phyloP scores from a whole-genome alignment of 2,888 invertebrate genomes.

The Trypoxylon attenuatum region DNA sequence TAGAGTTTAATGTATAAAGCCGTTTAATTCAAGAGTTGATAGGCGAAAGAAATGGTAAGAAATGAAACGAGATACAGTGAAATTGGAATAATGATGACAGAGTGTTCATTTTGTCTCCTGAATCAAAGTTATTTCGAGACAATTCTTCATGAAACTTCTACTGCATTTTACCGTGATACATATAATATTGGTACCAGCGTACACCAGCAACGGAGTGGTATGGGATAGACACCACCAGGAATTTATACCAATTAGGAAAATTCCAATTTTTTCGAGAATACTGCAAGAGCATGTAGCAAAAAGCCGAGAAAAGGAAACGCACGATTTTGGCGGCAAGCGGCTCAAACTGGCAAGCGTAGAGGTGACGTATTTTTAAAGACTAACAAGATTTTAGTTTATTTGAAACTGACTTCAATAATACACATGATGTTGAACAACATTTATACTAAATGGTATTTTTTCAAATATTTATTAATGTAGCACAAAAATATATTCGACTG shows the following conservation, averaged over 20 bases:
- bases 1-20: no score
- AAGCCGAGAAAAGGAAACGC: slow-evolving; percentile 14
- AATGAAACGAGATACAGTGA: no score
- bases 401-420: background rate
- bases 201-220: slow-evolving; percentile 28
- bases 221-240: slow-evolving; percentile 21
- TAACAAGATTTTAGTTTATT: background rate
- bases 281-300: slow-evolving; percentile 6
- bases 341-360: slow-evolving; percentile 40
- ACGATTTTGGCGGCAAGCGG: slow-evolving; percentile 36
- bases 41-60: no score
- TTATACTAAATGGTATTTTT: background rate
- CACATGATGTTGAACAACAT: background rate
- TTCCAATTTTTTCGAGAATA: slow-evolving; percentile 5
- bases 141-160: slow-evolving; percentile 11
- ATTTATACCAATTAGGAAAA: slow-evolving; percentile 37
- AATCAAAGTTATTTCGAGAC: background rate
- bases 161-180: slow-evolving; percentile 10
- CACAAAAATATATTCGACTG: slow-evolving; percentile 11
- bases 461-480: slow-evolving; percentile 7
- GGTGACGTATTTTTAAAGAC: slow-evolving; percentile 31
- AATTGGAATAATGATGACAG: background rate
- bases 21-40: no score
- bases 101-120: background rate
- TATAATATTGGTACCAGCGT: background rate